These are phyloP conservation scores for Papilio elwesi DNA, from an alignment of 2,888 invertebrate genomes.

Conservation along the genomic window DNA sequence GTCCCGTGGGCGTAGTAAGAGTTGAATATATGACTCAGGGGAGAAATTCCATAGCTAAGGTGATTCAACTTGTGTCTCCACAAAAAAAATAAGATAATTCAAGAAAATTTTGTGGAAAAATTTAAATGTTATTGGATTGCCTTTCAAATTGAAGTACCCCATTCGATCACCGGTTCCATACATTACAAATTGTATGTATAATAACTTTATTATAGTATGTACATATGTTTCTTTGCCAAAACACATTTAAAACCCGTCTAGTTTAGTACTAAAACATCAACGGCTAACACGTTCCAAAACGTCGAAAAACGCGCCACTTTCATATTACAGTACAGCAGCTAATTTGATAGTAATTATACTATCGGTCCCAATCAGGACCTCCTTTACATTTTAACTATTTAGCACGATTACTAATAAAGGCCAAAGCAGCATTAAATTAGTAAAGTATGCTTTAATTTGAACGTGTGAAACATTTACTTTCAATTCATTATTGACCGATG, in stretches of 20 bases:
- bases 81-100: background rate
- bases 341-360: too few species aligned
- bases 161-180: too few species aligned
- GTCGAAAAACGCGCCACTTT: too few species aligned
- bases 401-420: background rate
- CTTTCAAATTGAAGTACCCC: background rate
- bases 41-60: constrained; percentile 19
- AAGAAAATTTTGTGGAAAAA: background rate
- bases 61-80: constrained; percentile 23
- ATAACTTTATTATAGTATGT: too few species aligned
- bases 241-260: too few species aligned
- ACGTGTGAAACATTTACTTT: constrained; percentile 36
- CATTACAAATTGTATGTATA: too few species aligned
- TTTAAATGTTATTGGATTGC: too few species aligned
- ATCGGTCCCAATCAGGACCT: too few species aligned
- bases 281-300: too few species aligned
- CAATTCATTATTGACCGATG: constrained; percentile 42
- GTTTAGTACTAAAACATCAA: too few species aligned
- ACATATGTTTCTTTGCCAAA: too few species aligned
- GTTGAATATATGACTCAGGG: constrained; percentile 21
- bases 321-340: too few species aligned
- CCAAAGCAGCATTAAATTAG: background rate
- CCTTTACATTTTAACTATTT: background rate
- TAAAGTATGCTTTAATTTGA: constrained; percentile 2
- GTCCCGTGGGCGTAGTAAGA: constrained; percentile 22